A percentile compares a stretch with the other conserved stretches of the same genome.
These are phyloP conservation scores for Epinephelus lanceolatus DNA, from an alignment of 2,113 vertebrate species.

Conservation along the genomic window DNA sequence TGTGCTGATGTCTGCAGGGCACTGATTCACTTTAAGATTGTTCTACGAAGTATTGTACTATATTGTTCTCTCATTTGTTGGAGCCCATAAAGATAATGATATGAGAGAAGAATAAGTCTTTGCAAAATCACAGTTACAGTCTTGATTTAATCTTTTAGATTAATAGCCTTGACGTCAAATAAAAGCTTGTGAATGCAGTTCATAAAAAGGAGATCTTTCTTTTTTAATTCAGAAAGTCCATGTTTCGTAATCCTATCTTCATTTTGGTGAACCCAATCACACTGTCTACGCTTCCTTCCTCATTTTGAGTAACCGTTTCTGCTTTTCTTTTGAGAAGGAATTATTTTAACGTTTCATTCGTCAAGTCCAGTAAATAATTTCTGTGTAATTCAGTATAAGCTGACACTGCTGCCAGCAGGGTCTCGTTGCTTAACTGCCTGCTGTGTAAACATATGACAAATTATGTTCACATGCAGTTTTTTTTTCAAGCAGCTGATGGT, in stretches of 20 bases:
- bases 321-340: constrained; percentile 32
- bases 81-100: constrained; percentile 21
- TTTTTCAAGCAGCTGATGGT: background rate
- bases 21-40: constrained; percentile 25
- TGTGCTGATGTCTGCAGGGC: constrained; percentile 26
- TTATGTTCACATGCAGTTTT: background rate
- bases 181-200: background rate
- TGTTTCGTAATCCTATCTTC: background rate
- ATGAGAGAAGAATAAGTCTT: background rate
- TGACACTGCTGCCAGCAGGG: background rate
- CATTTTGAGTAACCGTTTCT: constrained; percentile 47
- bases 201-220: background rate
- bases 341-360: constrained; percentile 5
- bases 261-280: constrained; percentile 1
- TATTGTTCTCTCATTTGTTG: constrained; percentile 24
- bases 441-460: background rate
- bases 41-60: background rate
- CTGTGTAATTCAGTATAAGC: background rate
- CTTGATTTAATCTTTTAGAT: background rate
- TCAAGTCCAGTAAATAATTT: constrained; percentile 9
- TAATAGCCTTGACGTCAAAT: background rate
- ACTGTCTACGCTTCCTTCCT: constrained; percentile 56
- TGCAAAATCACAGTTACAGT: background rate
- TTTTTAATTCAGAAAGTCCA: background rate
- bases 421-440: background rate